Percentiles rank a stretch among this genome's conserved stretches.
Evolutionary conservation across 1,140 invertebrate species (phyloP).

Genomic region (Platyura marginata): DNA sequence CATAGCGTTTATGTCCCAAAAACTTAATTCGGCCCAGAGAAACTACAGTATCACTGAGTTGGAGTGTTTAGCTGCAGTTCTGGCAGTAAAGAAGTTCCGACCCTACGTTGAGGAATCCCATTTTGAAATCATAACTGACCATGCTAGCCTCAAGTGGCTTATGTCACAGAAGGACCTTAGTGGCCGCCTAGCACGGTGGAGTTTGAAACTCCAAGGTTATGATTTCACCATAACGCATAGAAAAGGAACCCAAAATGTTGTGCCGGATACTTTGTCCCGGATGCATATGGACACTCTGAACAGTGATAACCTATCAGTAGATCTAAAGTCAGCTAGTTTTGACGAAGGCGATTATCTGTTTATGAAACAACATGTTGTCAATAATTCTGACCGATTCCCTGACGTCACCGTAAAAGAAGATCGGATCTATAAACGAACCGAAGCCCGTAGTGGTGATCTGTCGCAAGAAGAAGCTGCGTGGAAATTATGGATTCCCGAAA

Average conservation of each 20-base stretch:
- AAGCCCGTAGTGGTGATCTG: no score
- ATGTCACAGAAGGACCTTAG: conserved; percentile 8
- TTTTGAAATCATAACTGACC: conserved; percentile 21
- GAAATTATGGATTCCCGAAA: no score
- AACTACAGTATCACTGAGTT: conserved; percentile 24
- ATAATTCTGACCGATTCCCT: no score
- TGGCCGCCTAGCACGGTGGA: conserved; percentile 13
- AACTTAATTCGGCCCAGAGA: conserved; percentile 17
- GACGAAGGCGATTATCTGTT: no score
- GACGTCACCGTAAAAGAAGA: no score
- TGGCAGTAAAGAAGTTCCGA: conserved; percentile 24
- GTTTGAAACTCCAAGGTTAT: conserved; percentile 11
- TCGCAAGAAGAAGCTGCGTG: no score
- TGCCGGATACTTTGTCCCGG: conserved; percentile 12
- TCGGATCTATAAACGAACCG: no score
- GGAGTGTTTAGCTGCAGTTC: conserved; percentile 25
- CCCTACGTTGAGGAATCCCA: conserved; percentile 22
- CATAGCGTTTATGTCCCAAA: conserved; percentile 20
- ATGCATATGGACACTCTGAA: no score
- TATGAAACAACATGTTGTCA: no score
- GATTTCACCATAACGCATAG: conserved; percentile 16
- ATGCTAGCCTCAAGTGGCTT: conserved; percentile 13
- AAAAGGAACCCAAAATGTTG: conserved; percentile 12
- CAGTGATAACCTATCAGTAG: no score
- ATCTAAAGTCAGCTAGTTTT: no score